These are phyloP conservation scores for Prunella strophiata DNA, from an alignment of 2,797 vertebrate genomes.

Conservation along the genomic window DNA sequence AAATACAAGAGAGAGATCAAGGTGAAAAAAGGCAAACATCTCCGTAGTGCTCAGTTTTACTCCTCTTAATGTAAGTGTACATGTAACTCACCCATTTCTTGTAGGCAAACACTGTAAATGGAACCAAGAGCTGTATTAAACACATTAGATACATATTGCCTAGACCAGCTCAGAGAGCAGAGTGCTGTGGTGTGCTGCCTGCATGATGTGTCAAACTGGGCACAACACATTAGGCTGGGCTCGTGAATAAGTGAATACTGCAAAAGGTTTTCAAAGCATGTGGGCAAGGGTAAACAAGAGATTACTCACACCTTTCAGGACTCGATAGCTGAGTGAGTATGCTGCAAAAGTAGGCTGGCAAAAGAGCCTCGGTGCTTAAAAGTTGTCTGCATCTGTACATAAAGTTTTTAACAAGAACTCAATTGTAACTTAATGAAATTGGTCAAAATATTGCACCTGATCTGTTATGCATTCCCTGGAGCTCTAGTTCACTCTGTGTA, in stretches of 20 bases:
- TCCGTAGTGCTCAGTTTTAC: neutral
- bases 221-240: neutral
- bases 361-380: neutral
- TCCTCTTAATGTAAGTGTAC: neutral
- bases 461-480: neutral
- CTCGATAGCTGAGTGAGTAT: neutral
- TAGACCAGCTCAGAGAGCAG: neutral
- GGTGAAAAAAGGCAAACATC: neutral
- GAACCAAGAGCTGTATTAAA: neutral
- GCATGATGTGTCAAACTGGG: neutral
- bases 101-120: neutral
- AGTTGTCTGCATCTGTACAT: neutral
- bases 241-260: neutral
- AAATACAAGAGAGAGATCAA: neutral
- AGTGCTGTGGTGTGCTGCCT: neutral
- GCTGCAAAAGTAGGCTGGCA: neutral
- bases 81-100: neutral
- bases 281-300: neutral
- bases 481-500: neutral
- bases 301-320: slow-evolving; percentile 18
- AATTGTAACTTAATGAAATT: neutral
- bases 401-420: neutral
- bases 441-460: neutral
- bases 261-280: neutral
- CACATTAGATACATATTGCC: neutral